Evolutionary conservation across 2,113 vertebrate species (phyloP).

Genomic region (Camelus dromedarius): DNA sequence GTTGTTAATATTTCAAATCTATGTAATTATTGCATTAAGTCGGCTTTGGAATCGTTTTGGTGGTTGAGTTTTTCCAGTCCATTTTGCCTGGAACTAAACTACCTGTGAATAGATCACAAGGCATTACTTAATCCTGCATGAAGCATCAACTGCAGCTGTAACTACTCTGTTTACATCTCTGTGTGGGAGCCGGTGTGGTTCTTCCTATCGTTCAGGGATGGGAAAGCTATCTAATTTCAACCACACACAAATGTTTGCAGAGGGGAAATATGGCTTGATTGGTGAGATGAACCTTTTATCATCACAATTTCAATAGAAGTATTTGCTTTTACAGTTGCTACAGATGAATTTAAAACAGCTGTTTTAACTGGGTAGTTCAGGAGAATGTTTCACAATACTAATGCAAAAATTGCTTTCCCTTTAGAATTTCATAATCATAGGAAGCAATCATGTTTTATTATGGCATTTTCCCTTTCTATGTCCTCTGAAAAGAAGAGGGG

Average conservation of each 20-base stretch:
- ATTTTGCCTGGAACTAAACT: conserved; percentile 17
- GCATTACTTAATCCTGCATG: conserved; percentile 60
- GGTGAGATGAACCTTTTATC: conserved; percentile 73
- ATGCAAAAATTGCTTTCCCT: conserved; percentile 69
- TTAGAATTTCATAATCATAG: conserved; percentile 53
- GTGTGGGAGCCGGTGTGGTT: conserved; percentile 44
- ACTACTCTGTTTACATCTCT: conserved; percentile 69
- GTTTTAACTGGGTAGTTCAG: not conserved
- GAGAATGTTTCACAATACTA: conserved; percentile 56
- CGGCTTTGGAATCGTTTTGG: conserved; percentile 30
- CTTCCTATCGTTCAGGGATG: conserved; percentile 73
- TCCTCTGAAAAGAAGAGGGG: conserved; percentile 57
- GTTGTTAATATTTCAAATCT: conserved; percentile 41
- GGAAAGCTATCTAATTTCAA: conserved; percentile 76
- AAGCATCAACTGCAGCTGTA: not conserved
- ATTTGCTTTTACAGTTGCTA: conserved; percentile 71
- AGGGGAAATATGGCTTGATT: conserved; percentile 70
- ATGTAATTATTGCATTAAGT: conserved; percentile 25
- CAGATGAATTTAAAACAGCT: conserved; percentile 77
- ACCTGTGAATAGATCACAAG: conserved; percentile 65
- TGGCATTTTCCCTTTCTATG: conserved; percentile 54
- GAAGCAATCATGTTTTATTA: conserved; percentile 37
- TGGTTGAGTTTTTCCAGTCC: not conserved
- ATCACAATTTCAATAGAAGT: conserved; percentile 75
- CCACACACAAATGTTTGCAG: conserved; percentile 53